Percentiles rank a stretch among this genome's conserved stretches.
Conservation (phyloP, 2,113 vertebrate species). For the Chloropsis cyanopogon region DNA sequence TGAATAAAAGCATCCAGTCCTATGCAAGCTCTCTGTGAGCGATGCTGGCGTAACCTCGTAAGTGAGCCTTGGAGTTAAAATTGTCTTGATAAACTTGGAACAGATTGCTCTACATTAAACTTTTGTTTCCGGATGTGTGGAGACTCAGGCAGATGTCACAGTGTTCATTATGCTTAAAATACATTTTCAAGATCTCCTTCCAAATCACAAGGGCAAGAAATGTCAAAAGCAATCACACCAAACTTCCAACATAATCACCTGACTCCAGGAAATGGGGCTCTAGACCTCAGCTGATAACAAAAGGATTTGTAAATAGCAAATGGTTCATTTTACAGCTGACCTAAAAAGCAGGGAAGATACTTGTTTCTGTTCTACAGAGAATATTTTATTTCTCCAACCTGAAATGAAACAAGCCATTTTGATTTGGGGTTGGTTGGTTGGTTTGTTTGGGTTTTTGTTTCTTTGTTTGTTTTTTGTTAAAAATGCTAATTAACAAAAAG, state of each 20-base stretch:
- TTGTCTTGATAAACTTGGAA: conserved; percentile 21
- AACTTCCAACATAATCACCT: conserved; percentile 3
- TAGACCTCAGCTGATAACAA: conserved; percentile 15
- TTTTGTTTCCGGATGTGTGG: neutral
- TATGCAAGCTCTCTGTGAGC: neutral
- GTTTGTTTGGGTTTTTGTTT: neutral
- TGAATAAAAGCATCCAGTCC: neutral
- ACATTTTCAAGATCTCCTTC: conserved; percentile 30
- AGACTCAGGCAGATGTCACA: conserved; percentile 6
- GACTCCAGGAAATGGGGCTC: neutral
- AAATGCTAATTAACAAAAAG: neutral
- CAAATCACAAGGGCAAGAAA: conserved; percentile 26
- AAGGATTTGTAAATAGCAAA: neutral
- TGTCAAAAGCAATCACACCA: neutral
- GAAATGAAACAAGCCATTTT: neutral
- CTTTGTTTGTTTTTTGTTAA: neutral
- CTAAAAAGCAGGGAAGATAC: neutral
- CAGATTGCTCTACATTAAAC: neutral
- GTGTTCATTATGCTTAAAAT: neutral
- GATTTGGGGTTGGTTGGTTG: neutral
- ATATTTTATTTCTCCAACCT: neutral
- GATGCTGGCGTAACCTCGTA: neutral
- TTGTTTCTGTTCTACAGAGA: neutral
- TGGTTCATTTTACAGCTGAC: neutral
- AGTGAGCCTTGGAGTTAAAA: neutral